Evolutionary conservation across 2,797 vertebrate species (phyloP).

Genomic region (Centropyge bicolor): DNA sequence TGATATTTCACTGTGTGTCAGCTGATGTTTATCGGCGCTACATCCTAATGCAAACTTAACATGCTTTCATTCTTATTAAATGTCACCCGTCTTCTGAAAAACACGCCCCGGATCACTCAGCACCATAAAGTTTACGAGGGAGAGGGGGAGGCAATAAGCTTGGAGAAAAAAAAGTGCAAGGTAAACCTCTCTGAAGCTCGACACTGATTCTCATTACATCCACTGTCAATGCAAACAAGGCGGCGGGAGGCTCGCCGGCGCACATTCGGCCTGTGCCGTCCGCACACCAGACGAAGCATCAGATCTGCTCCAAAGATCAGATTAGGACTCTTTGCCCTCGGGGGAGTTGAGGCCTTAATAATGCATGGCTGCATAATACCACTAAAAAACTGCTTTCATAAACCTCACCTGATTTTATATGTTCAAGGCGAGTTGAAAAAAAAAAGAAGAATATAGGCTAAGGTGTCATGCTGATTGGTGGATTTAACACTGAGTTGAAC

Average conservation of each 20-base stretch:
- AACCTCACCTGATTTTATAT: constrained; percentile 17
- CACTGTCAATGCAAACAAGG: constrained; percentile 34
- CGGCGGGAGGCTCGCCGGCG: constrained; percentile 25
- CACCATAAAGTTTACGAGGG: constrained; percentile 4
- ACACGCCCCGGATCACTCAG: background rate
- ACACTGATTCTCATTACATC: constrained; percentile 20
- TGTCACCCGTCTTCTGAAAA: constrained; percentile 6
- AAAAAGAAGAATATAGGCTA: constrained; percentile 25
- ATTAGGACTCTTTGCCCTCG: constrained; percentile 9
- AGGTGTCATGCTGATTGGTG: constrained; percentile 49
- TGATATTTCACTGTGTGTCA: background rate
- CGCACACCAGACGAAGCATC: constrained; percentile 8
- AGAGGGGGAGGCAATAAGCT: constrained; percentile 8
- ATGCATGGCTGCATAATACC: constrained; percentile 3
- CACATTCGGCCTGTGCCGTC: constrained; percentile 17
- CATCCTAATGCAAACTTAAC: constrained; percentile 3
- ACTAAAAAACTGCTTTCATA: background rate
- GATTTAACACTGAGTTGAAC: constrained; percentile 50
- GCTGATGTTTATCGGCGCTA: background rate
- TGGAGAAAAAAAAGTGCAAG: constrained; percentile 18
- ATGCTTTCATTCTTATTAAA: constrained; percentile 9
- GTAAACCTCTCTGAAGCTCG: constrained; percentile 38
- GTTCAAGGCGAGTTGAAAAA: constrained; percentile 22
- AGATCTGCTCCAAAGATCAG: constrained; percentile 10
- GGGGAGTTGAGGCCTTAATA: constrained; percentile 14